Evolutionary conservation across 2,113 vertebrate genomes (phyloP).

Genomic region (Hipposideros armiger): DNA sequence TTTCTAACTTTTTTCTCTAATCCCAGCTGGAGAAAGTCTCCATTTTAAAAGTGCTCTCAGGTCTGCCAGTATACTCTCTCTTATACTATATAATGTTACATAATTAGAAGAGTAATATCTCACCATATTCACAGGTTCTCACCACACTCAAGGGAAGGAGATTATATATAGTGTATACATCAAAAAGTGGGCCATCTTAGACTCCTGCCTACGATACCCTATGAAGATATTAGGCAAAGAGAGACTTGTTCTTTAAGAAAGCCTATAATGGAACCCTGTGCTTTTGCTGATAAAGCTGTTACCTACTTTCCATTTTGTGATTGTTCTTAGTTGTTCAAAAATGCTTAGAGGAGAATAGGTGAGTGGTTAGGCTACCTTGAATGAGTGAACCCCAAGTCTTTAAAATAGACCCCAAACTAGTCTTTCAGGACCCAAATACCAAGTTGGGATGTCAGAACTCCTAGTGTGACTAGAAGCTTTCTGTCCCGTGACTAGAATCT

Average conservation of each 20-base stretch:
- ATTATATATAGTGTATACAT: not conserved
- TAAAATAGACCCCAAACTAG: not conserved
- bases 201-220: not conserved
- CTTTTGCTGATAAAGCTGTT: not conserved
- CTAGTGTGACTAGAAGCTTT: not conserved
- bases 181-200: not conserved
- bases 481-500: not conserved
- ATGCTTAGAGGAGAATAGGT: not conserved
- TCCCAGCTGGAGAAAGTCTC: not conserved
- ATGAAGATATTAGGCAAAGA: not conserved
- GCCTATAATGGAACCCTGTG: not conserved
- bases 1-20: not conserved
- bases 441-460: not conserved
- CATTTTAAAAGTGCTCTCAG: not conserved
- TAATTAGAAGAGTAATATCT: not conserved
- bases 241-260: not conserved
- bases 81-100: not conserved
- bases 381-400: not conserved
- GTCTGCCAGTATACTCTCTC: not conserved
- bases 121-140: not conserved
- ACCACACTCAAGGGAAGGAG: not conserved
- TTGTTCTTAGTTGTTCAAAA: not conserved
- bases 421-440: not conserved
- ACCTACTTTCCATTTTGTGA: not conserved
- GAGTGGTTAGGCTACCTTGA: not conserved